Evolutionary conservation across 2,888 invertebrate genomes (phyloP).

Genomic region (Andricus curvator): DNA sequence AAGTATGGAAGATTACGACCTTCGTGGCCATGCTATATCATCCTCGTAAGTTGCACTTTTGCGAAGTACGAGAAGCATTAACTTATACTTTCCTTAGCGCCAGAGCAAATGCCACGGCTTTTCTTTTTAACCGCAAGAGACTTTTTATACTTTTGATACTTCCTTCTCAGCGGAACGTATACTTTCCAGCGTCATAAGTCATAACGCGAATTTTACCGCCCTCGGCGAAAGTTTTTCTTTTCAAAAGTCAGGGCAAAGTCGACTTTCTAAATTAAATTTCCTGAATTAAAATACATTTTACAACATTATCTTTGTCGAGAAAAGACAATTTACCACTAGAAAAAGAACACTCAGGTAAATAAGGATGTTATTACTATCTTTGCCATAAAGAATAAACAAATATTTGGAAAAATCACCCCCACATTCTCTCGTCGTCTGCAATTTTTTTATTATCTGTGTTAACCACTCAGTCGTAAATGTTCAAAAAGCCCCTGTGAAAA

Average conservation of each 20-base stretch:
- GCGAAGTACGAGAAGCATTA: constrained; percentile 40
- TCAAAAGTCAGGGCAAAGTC: constrained; percentile 1
- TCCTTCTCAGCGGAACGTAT: constrained; percentile 1
- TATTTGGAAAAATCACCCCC: neutral
- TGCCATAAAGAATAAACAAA: neutral
- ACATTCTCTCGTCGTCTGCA: neutral
- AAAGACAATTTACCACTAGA: neutral
- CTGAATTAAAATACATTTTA: constrained; percentile 28
- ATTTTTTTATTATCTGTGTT: neutral
- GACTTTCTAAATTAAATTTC: constrained; percentile 20
- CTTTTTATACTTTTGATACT: constrained; percentile 40
- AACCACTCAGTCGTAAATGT: neutral
- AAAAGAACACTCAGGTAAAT: neutral
- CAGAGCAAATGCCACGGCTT: constrained; percentile 31
- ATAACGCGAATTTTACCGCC: constrained; percentile 38
- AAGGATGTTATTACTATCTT: neutral
- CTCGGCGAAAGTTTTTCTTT: constrained; percentile 28
- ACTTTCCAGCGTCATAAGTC: constrained; percentile 19
- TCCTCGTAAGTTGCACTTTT: constrained; percentile 40
- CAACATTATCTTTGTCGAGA: neutral
- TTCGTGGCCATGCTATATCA: constrained; percentile 36
- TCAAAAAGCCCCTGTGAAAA: neutral
- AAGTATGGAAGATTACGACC: constrained; percentile 37
- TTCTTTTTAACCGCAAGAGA: constrained; percentile 38
- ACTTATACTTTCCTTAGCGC: constrained; percentile 37